A percentile compares a stretch with the other conserved stretches of the same genome.
These are phyloP conservation scores for Dromococcyx pavoninus DNA, from an alignment of 2,797 vertebrate species.

Conservation along the genomic window DNA sequence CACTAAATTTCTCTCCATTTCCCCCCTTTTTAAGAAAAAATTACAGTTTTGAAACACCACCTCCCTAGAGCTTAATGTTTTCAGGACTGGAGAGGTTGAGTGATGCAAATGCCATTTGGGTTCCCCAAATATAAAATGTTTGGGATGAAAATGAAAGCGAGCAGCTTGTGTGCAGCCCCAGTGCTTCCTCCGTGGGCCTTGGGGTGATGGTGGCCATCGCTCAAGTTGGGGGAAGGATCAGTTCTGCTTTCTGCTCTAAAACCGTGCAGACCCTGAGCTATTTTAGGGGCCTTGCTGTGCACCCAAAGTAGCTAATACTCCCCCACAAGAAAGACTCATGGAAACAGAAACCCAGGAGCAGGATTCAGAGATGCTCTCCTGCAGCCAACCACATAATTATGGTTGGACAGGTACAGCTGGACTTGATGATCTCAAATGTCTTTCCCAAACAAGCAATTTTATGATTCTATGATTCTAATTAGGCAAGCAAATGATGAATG, in stretches of 20 bases:
- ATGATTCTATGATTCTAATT: background rate
- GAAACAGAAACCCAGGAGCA: background rate
- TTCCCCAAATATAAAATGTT: background rate
- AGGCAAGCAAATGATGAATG: background rate
- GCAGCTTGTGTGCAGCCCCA: background rate
- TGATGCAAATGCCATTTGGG: background rate
- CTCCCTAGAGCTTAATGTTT: background rate
- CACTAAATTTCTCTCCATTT: background rate
- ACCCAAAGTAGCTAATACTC: background rate
- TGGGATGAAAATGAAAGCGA: background rate
- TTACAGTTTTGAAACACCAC: background rate
- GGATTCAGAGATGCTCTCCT: background rate
- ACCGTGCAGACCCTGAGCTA: background rate
- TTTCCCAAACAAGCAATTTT: too few relatives aligned
- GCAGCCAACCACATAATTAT: background rate
- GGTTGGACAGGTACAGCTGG: too few relatives aligned
- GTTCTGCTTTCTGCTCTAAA: rapidly evolving
- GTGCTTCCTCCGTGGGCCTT: background rate
- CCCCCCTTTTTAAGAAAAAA: background rate
- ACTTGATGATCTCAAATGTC: too few relatives aligned
- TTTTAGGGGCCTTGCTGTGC: too few relatives aligned
- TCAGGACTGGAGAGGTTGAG: background rate
- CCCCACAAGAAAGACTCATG: background rate
- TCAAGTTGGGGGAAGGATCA: background rate
- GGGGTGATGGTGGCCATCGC: background rate